Evolutionary conservation across 30 jellyfish, hydroid and myxozoan genomes (phyloP).

Genomic region (Turritopsis rubra): DNA sequence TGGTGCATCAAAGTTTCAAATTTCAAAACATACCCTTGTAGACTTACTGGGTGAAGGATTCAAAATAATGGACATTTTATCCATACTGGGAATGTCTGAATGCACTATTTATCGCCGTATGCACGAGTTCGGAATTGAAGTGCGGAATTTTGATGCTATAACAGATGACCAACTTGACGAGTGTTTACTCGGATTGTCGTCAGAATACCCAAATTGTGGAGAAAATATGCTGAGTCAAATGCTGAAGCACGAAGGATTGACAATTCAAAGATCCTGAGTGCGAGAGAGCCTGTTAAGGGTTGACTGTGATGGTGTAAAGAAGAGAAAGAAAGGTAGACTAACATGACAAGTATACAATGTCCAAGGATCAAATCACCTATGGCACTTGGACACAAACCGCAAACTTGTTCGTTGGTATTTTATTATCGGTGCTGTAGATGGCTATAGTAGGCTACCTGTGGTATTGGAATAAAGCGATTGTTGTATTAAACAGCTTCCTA

Average conservation of each 20-base stretch:
- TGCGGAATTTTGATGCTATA: constrained; percentile 27
- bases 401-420: constrained; percentile 52
- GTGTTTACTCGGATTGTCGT: neutral
- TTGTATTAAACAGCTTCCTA: constrained; percentile 15
- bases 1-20: constrained; percentile 48
- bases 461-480: constrained; percentile 32
- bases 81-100: constrained; percentile 33
- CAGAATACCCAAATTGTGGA: constrained; percentile 29
- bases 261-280: neutral
- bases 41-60: constrained; percentile 31
- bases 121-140: constrained; percentile 33
- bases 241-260: constrained; percentile 17
- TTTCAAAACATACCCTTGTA: constrained; percentile 24
- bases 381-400: constrained; percentile 60
- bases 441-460: constrained; percentile 51
- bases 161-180: constrained; percentile 30
- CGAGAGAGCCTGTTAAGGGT: constrained; percentile 22
- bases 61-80: constrained; percentile 19
- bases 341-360: constrained; percentile 46
- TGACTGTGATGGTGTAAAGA: constrained; percentile 21
- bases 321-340: constrained; percentile 27
- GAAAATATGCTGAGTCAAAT: constrained; percentile 6
- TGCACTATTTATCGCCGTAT: constrained; percentile 41
- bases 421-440: constrained; percentile 45
- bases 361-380: constrained; percentile 53